Evolutionary conservation across 2,888 invertebrate species (phyloP).

Genomic region (Cryptocephalus primarius): DNA sequence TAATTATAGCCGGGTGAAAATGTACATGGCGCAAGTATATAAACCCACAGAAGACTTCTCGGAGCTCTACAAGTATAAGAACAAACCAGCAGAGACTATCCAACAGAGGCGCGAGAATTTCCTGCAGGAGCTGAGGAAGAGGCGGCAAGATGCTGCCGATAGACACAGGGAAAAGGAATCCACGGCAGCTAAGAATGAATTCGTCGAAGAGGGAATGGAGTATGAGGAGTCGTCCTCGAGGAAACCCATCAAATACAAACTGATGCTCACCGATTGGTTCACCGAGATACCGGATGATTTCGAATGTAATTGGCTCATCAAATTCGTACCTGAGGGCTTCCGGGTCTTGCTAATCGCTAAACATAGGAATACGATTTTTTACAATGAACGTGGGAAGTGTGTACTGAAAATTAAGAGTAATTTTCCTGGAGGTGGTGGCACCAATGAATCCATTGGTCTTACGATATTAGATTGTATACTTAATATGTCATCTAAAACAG

Average conservation of each 20-base stretch:
- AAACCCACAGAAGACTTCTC: slow-evolving; percentile 3
- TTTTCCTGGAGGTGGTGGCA: slow-evolving; percentile 62
- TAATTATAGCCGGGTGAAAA: too few species aligned
- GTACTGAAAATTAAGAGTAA: slow-evolving; percentile 43
- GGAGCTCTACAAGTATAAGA: slow-evolving; percentile 17
- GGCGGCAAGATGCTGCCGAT: slow-evolving; percentile 40
- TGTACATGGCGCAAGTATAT: too few species aligned
- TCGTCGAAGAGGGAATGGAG: slow-evolving; percentile 25
- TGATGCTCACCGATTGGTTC: slow-evolving; percentile 94
- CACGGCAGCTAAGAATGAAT: slow-evolving; percentile 24
- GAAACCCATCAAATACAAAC: slow-evolving; percentile 30
- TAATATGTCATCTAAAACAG: slow-evolving; percentile 45
- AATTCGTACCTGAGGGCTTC: slow-evolving; percentile 75
- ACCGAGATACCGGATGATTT: slow-evolving; percentile 73
- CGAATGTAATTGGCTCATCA: slow-evolving; percentile 56
- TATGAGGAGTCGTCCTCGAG: slow-evolving; percentile 21
- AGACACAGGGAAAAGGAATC: slow-evolving; percentile 43
- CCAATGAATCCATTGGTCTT: slow-evolving; percentile 33
- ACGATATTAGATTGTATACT: slow-evolving; percentile 81
- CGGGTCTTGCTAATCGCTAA: slow-evolving; percentile 72
- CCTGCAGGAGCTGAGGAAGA: slow-evolving; percentile 46
- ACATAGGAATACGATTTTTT: slow-evolving; percentile 24
- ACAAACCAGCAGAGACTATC: slow-evolving; percentile 16
- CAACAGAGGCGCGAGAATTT: slow-evolving; percentile 41
- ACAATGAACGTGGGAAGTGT: slow-evolving; percentile 12